phyloP scores from a whole-genome alignment of 1,140 invertebrate species.

The Batillaria attramentaria region DNA sequence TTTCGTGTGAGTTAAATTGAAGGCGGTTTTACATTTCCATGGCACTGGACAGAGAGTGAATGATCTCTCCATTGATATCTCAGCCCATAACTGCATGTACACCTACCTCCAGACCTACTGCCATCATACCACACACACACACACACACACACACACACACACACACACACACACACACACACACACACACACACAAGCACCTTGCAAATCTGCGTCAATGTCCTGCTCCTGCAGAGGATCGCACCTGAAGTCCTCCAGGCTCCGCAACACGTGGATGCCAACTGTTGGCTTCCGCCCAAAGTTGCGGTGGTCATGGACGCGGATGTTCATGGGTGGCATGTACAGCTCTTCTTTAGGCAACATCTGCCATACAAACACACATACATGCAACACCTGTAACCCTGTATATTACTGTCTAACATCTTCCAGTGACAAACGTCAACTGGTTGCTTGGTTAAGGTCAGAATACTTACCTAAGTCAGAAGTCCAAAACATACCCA shows the following conservation, averaged over 20 bases:
- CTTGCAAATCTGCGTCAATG: background rate
- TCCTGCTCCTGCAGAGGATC: slow-evolving; percentile 45
- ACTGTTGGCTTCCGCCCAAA: slow-evolving; percentile 74
- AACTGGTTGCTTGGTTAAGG: too few relatives aligned
- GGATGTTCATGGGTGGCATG: slow-evolving; percentile 74
- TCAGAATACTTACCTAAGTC: too few relatives aligned
- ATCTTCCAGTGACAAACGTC: too few relatives aligned
- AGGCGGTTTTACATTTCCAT: too few relatives aligned
- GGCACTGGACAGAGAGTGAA: too few relatives aligned
- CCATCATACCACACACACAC: background rate
- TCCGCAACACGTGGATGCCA: slow-evolving; percentile 70
- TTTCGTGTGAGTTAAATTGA: too few relatives aligned
- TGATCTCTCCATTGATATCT: too few relatives aligned
- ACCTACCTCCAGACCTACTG: too few relatives aligned
- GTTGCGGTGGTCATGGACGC: slow-evolving; percentile 73
- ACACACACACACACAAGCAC: background rate
- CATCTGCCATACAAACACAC: slow-evolving; percentile 68
- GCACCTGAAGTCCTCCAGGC: slow-evolving; percentile 69
- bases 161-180: background rate
- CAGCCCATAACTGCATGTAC: too few relatives aligned
- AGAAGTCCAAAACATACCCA: too few relatives aligned
- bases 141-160: background rate
- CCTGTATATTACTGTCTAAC: too few relatives aligned
- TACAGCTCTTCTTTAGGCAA: slow-evolving; percentile 74
- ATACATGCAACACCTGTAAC: too few relatives aligned